Evolutionary conservation across 2,113 vertebrate species (phyloP), one percentile per base, ranked within the genome.

Genomic region (Pluvianellus socialis): DNA sequence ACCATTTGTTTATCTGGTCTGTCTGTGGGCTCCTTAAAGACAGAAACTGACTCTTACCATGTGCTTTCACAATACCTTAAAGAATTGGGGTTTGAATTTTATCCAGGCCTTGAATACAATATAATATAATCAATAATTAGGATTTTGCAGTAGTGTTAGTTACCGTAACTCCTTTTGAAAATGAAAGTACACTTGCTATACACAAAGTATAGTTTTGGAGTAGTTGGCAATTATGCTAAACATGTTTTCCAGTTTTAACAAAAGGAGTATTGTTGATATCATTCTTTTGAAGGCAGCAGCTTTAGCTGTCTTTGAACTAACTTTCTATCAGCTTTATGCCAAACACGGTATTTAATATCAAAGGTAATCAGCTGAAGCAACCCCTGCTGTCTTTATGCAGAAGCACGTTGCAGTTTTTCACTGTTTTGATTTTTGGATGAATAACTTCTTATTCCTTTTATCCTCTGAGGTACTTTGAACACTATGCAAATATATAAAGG

Each of bases 301-400:
- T 90, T 81, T 77, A 83, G 58, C 71, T 93, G 79, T 93, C 79
- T 97, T 95, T 96, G 86, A 96, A 97, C 68, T 77, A 61, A 75
- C 33, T 93, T 94, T 74, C 91, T 94, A 97, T 87, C 79, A 90
- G 75, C 73, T 94, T 74, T 82, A 75, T 95, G 93, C 89, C 82
- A 95, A 96, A 87, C 23, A 66, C 2, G 3, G 28, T 70, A 79
- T 95, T 97, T 96, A 77, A 93, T 96, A 95, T 97, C 91, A 97
- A 97, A 98, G 88, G 63, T 86, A 92, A 95, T 66, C 77, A 93
- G 80, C 84, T 88, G 67, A 83, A 91, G 90, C 62, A 94, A 79
- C 56, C 74, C 73, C 90, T 93, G 91, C 91, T 93, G 89, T 73
- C 82, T 88, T 88, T 72, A 79, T 35, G 55, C 65, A 94, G 61